Percentiles rank a stretch among this genome's conserved stretches.
Conservation (phyloP, 1,140 invertebrate genomes). For the Bombus superbus region DNA sequence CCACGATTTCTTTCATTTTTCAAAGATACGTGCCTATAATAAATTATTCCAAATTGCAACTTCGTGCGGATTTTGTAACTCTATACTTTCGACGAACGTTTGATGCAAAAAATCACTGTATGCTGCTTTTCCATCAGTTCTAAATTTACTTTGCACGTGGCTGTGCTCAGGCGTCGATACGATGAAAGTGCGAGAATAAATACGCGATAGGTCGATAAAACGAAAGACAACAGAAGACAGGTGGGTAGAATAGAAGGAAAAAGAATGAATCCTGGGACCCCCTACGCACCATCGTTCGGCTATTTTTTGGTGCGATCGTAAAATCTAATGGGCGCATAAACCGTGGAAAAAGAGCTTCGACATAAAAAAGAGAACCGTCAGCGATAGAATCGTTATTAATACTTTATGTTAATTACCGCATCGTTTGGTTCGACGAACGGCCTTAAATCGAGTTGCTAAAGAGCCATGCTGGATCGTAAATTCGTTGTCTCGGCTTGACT, state of each 20-base stretch:
- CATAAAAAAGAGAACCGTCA: slow-evolving; percentile 77
- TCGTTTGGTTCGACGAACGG: slow-evolving; percentile 76
- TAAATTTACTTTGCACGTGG: too few relatives aligned
- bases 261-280: slow-evolving; percentile 51
- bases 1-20: too few relatives aligned
- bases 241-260: slow-evolving; percentile 23
- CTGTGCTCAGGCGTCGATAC: background rate
- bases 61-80: too few relatives aligned
- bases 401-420: slow-evolving; percentile 82
- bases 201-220: slow-evolving; percentile 39
- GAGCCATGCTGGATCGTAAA: slow-evolving; percentile 76
- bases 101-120: too few relatives aligned
- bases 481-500: slow-evolving; percentile 76
- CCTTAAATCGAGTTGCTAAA: slow-evolving; percentile 77
- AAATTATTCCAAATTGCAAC: too few relatives aligned
- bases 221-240: background rate
- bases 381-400: slow-evolving; percentile 78
- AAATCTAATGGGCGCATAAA: slow-evolving; percentile 82
- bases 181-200: slow-evolving; percentile 20
- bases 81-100: too few relatives aligned
- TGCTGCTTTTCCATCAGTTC: too few relatives aligned
- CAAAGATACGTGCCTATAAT: too few relatives aligned
- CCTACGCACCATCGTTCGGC: slow-evolving; percentile 70
- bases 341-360: slow-evolving; percentile 77
- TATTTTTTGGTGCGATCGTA: slow-evolving; percentile 81